Evolutionary conservation across 2,888 invertebrate genomes (phyloP), one percentile per base, ranked within the genome.

Genomic region (Drepana falcataria): DNA sequence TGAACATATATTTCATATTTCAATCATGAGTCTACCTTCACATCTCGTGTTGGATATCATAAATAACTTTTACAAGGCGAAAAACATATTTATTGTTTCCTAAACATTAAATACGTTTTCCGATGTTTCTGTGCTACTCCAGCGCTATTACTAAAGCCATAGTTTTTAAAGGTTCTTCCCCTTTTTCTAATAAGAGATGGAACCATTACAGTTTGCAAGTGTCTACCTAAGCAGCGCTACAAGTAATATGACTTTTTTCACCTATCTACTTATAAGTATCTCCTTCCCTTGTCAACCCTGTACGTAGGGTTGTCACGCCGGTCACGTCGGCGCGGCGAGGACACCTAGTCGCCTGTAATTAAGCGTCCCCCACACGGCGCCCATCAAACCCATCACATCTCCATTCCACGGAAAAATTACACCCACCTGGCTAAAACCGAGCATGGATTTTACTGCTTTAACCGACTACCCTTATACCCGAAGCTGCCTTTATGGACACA

Each of bases 351-450:
- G 51, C 40, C 40, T 51, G 40, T 51, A 51, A 51, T 51, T 51
- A 71, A 72, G 69, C 66, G 65, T 63, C 59, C 57, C 60, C 63
- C 64, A 58, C 63, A 61, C 63, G 65, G 63, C 66, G 62, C 62
- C 75, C 72, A 77, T 77, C 77, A 68, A 74, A 68, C 65, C 69
- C 61, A 68, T 69, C 71, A 72, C 69, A 73, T 65, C 67, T 68
- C 64, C 63, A 71, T 75, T 71, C 61, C 57, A 59, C 63, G 60
- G 66, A 70, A 71, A 76, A 73, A 70, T 69, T 55, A 60, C 52
- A 53, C 51, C 54, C 62, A 64, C 65, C 59, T 64, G 62, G 9
- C 44, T 9, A 9, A 44, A 9, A 9, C 9, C 44, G 9, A 44
- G 6, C 7, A 41, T 55, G 62, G 52, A 56, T 57, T 41, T 41